Percentiles rank a stretch among this genome's conserved stretches.
Evolutionary conservation across 2,888 invertebrate species (phyloP).

Genomic region (Brachyptera risi): DNA sequence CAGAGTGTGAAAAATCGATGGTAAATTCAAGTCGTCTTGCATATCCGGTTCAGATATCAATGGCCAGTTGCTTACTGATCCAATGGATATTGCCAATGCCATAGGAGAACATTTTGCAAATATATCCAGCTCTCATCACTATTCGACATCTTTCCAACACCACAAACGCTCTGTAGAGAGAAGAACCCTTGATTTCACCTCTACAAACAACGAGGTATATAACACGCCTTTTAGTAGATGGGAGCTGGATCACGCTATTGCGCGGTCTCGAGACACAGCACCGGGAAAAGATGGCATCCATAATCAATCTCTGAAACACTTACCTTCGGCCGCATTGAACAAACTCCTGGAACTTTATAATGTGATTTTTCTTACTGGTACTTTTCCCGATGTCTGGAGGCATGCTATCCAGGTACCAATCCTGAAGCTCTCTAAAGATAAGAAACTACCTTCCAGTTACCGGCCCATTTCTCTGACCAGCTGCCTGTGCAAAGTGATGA

Average conservation of each 20-base stretch:
- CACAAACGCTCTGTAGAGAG: background rate
- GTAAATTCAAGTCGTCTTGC: background rate
- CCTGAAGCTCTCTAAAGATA: conserved; percentile 11
- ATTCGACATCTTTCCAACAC: background rate
- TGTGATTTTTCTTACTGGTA: background rate
- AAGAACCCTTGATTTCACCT: background rate
- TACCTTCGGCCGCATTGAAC: background rate
- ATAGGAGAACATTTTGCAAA: background rate
- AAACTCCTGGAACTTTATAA: conserved; percentile 4
- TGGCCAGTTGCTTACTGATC: background rate
- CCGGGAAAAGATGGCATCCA: conserved; percentile 17
- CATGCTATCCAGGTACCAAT: conserved; percentile 13
- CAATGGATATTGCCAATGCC: no score
- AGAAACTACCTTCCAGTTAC: conserved; percentile 25
- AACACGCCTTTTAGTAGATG: background rate
- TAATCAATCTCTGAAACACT: conserved; percentile 4
- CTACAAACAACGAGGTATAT: background rate
- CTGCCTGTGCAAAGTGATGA: conserved; percentile 36
- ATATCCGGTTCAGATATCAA: background rate
- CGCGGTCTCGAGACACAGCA: conserved; percentile 1
- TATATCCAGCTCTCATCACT: background rate
- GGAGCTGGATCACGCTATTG: conserved; percentile 6
- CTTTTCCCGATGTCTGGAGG: conserved; percentile 20
- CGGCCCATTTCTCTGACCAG: conserved; percentile 37
- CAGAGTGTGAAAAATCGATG: background rate